Percentiles rank a stretch among this genome's conserved stretches.
Evolutionary conservation across 1,140 invertebrate species (phyloP).

Genomic region (Tetraneura akinire): DNA sequence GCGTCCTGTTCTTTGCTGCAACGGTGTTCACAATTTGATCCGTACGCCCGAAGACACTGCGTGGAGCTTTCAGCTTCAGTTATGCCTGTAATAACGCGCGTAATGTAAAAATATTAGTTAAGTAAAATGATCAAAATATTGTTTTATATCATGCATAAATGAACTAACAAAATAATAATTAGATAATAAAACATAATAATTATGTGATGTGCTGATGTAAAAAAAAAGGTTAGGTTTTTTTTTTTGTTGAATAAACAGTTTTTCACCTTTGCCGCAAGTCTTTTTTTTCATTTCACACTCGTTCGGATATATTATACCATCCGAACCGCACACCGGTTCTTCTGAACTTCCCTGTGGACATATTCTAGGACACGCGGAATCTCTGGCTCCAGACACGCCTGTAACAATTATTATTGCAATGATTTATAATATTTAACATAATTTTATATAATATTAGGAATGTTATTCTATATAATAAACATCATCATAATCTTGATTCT

Average conservation of each 20-base stretch:
- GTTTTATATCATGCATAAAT: too few species aligned
- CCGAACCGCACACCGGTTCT: constrained; percentile 84
- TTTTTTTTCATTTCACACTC: constrained; percentile 90
- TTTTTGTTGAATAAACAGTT: not conserved
- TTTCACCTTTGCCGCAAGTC: constrained; percentile 80
- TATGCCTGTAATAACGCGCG: constrained; percentile 33
- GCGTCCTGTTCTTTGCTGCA: constrained; percentile 81
- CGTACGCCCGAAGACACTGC: constrained; percentile 70
- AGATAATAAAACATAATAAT: too few species aligned
- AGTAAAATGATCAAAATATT: too few species aligned
- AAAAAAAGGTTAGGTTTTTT: not conserved
- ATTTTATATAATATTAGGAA: too few species aligned
- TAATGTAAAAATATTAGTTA: too few species aligned
- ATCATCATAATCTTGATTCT: too few species aligned
- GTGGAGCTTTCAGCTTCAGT: constrained; percentile 31
- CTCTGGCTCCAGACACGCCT: constrained; percentile 64
- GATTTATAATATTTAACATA: too few species aligned
- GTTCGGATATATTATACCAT: constrained; percentile 84
- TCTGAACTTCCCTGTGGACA: constrained; percentile 72
- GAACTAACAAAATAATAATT: not conserved
- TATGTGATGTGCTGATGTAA: not conserved
- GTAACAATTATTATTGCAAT: constrained; percentile 52
- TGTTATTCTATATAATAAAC: too few species aligned
- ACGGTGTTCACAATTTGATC: constrained; percentile 75
- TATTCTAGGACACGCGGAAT: constrained; percentile 74